phyloP scores from a whole-genome alignment of 2,797 vertebrate species.

The Micrastur ruficollis region DNA sequence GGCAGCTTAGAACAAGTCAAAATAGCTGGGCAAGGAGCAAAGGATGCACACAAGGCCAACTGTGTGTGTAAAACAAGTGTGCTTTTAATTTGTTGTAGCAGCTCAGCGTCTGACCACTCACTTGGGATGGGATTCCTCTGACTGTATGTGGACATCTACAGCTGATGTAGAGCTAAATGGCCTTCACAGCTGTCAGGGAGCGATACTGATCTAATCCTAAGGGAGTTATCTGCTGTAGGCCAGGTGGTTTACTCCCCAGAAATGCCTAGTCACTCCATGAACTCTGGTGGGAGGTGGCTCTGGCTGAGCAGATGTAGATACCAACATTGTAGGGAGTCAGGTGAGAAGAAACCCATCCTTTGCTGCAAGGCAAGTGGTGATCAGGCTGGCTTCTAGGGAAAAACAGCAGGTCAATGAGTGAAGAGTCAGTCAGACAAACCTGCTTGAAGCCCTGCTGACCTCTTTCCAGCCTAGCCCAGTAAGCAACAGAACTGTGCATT shows the following conservation, averaged over 20 bases:
- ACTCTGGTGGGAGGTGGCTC: background rate
- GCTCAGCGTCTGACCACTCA: background rate
- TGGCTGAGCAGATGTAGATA: slow-evolving; percentile 29
- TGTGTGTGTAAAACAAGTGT: background rate
- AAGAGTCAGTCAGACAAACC: background rate
- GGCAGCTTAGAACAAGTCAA: background rate
- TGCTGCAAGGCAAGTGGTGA: background rate
- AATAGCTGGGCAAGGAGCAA: background rate
- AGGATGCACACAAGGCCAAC: background rate
- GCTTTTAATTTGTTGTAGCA: background rate
- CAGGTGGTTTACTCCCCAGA: background rate
- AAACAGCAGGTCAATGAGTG: background rate
- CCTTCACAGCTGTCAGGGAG: background rate
- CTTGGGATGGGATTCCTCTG: background rate
- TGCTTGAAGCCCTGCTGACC: background rate
- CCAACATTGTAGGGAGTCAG: background rate
- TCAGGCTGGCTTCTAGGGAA: background rate
- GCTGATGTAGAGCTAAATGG: background rate
- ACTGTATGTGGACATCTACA: background rate
- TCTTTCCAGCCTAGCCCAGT: background rate
- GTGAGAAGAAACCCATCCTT: background rate
- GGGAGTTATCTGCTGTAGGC: slow-evolving; percentile 4
- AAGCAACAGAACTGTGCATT: background rate
- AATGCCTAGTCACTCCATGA: background rate
- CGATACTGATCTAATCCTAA: background rate